phyloP scores from a whole-genome alignment of 2,888 invertebrate genomes.

The Macaria notata region DNA sequence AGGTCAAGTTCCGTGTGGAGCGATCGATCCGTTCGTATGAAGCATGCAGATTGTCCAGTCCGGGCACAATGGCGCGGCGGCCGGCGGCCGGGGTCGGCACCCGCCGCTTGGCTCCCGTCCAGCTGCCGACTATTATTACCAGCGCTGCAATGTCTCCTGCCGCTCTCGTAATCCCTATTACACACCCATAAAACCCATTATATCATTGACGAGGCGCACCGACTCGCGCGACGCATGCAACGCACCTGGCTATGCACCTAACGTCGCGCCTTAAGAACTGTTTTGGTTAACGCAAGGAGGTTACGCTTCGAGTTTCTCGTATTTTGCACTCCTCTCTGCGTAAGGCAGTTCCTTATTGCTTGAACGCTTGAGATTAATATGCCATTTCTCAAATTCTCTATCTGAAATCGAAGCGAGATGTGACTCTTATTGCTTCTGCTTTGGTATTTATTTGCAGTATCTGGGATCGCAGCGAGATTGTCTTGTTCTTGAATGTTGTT shows the following conservation, averaged over 20 bases:
- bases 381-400: constrained; percentile 1
- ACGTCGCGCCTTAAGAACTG: constrained; percentile 29
- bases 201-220: constrained; percentile 23
- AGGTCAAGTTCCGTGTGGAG: no score
- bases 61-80: neutral
- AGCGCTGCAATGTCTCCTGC: constrained; percentile 27
- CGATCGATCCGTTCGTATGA: neutral
- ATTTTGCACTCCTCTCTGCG: neutral
- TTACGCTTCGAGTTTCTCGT: neutral
- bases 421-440: neutral
- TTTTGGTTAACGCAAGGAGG: constrained; percentile 12
- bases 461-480: neutral
- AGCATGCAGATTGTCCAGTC: constrained; percentile 13
- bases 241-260: constrained; percentile 29
- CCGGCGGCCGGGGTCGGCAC: constrained; percentile 46
- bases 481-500: constrained; percentile 2
- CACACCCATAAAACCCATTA: constrained; percentile 33
- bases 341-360: constrained; percentile 18
- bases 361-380: constrained; percentile 9
- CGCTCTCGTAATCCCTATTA: constrained; percentile 34
- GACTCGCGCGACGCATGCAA: constrained; percentile 1
- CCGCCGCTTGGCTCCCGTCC: constrained; percentile 50
- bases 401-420: no score
- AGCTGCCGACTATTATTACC: constrained; percentile 50
- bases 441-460: constrained; percentile 2